These are phyloP conservation scores for Edolisoma coerulescens DNA, from an alignment of 2,113 vertebrate genomes.

Conservation along the genomic window DNA sequence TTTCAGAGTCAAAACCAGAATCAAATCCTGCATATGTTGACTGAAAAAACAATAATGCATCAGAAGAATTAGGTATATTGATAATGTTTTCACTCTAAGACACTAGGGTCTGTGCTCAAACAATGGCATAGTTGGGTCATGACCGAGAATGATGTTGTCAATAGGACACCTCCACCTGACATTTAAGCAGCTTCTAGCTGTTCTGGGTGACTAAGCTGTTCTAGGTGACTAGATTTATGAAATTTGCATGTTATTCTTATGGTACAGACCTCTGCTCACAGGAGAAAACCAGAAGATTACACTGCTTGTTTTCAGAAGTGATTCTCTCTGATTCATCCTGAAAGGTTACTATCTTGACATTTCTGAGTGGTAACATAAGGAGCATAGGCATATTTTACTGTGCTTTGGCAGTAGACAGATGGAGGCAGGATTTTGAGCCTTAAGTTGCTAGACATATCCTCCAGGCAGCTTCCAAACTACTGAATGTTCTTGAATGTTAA, in stretches of 20 bases:
- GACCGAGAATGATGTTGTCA: background rate
- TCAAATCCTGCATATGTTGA: background rate
- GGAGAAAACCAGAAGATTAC: background rate
- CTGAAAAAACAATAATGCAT: background rate
- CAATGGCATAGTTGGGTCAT: background rate
- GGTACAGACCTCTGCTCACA: background rate
- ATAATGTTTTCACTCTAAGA: background rate
- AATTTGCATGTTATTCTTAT: background rate
- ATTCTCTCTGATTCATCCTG: slow-evolving; percentile 16
- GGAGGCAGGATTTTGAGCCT: background rate
- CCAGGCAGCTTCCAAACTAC: background rate
- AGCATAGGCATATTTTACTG: background rate
- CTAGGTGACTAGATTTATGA: background rate
- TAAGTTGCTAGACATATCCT: background rate
- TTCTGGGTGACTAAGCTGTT: background rate
- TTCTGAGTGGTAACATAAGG: background rate
- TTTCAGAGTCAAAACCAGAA: background rate
- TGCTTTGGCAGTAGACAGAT: slow-evolving; percentile 26
- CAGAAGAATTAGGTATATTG: background rate
- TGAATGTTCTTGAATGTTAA: background rate
- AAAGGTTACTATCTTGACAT: background rate
- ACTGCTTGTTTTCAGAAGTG: background rate
- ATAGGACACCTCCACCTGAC: background rate
- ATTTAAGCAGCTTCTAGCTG: background rate
- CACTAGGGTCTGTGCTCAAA: background rate